Percentiles rank a stretch among this genome's conserved stretches.
Conservation (phyloP, 2,797 vertebrate species). For the Clarias platycephalus region DNA sequence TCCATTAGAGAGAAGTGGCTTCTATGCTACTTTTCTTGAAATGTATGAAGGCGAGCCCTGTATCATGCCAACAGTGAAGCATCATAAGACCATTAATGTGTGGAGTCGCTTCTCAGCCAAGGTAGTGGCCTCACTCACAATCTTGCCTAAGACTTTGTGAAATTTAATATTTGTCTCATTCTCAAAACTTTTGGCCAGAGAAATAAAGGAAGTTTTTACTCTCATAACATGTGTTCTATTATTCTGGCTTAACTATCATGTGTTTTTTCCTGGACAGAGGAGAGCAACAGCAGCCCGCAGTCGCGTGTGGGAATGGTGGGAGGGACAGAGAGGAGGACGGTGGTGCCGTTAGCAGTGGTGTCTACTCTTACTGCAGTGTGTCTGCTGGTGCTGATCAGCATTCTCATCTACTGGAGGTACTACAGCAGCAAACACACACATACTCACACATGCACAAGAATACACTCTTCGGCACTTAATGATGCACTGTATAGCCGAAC, state of each 20-base stretch:
- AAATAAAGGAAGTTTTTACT: too few relatives aligned
- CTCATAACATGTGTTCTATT: background rate
- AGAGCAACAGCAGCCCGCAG: conserved; percentile 95
- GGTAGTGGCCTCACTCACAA: too few relatives aligned
- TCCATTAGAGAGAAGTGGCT: too few relatives aligned
- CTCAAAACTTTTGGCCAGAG: too few relatives aligned
- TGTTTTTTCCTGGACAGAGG: conserved; percentile 80
- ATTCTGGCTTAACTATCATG: conserved; percentile 56
- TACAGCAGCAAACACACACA: too few relatives aligned
- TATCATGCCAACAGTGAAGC: too few relatives aligned
- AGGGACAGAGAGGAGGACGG: conserved; percentile 78
- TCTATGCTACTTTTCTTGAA: too few relatives aligned
- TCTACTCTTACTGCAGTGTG: conserved; percentile 90
- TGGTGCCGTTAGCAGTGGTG: conserved; percentile 91
- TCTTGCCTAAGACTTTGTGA: background rate
- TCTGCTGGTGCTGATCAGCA: conserved; percentile 88
- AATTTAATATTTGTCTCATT: background rate
- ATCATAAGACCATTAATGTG: too few relatives aligned
- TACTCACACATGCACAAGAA: background rate
- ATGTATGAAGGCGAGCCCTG: too few relatives aligned
- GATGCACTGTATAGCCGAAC: background rate
- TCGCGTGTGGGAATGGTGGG: conserved; percentile 86
- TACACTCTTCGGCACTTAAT: background rate
- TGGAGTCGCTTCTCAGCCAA: too few relatives aligned
- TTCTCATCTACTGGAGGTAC: conserved; percentile 98